Evolutionary conservation across 2,113 vertebrate species (phyloP).

Genomic region (Mus spicilegus): DNA sequence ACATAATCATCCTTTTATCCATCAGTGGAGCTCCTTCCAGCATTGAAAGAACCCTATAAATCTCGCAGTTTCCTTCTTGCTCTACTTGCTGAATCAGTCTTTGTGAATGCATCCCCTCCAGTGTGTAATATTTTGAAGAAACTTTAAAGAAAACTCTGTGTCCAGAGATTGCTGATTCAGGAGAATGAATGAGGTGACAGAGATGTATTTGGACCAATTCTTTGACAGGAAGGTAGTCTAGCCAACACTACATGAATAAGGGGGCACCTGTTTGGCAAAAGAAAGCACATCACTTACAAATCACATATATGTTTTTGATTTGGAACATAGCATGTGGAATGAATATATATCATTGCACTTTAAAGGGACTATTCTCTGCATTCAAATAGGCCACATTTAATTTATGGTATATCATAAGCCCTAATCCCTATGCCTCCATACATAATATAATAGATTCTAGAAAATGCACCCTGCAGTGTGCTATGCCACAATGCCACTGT

Average conservation of each 20-base stretch:
- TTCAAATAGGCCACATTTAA: slow-evolving; percentile 58
- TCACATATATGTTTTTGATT: slow-evolving; percentile 30
- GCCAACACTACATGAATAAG: slow-evolving; percentile 31
- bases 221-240: not conserved
- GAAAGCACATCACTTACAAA: slow-evolving; percentile 52
- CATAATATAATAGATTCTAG: slow-evolving; percentile 42
- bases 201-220: slow-evolving; percentile 66
- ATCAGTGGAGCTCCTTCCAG: slow-evolving; percentile 53
- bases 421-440: slow-evolving; percentile 41
- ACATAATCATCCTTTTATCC: slow-evolving; percentile 37
- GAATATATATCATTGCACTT: slow-evolving; percentile 36
- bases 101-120: slow-evolving; percentile 57
- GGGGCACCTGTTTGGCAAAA: slow-evolving; percentile 42
- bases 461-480: slow-evolving; percentile 61
- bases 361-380: not conserved
- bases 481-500: slow-evolving; percentile 54
- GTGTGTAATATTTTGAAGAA: slow-evolving; percentile 58
- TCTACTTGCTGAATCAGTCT: slow-evolving; percentile 60
- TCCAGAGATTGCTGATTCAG: slow-evolving; percentile 23
- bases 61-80: slow-evolving; percentile 60
- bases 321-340: not conserved
- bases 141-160: slow-evolving; percentile 55
- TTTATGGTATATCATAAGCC: slow-evolving; percentile 40
- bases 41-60: slow-evolving; percentile 63
- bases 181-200: slow-evolving; percentile 53